phyloP scores from a whole-genome alignment of 2,888 invertebrate species.

The Entomobrya multifasciata region DNA sequence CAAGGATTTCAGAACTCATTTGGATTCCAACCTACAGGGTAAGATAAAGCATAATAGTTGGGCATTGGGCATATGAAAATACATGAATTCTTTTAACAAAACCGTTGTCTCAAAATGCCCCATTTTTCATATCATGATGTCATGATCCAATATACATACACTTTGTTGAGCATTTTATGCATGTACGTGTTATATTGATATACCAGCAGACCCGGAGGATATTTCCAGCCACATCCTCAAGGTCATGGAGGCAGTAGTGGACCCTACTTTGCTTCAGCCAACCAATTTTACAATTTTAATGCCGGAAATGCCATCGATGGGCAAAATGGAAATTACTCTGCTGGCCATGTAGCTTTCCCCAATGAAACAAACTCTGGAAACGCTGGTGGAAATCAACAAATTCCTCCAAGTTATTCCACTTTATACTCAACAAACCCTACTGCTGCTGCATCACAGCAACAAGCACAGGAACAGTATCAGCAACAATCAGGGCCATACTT shows the following conservation, averaged over 20 bases:
- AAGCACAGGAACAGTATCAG: neutral
- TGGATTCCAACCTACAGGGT: conserved; percentile 67
- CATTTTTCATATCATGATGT: neutral
- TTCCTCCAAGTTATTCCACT: conserved; percentile 57
- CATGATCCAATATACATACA: neutral
- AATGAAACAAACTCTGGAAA: conserved; percentile 35
- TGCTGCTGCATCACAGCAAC: conserved; percentile 1
- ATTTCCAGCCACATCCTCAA: conserved; percentile 46
- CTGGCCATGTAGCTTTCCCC: conserved; percentile 51
- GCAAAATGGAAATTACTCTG: conserved; percentile 41
- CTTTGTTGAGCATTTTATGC: neutral
- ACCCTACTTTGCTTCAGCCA: conserved; percentile 55
- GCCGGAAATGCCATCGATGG: conserved; percentile 27
- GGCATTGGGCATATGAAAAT: neutral
- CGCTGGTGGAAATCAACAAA: neutral
- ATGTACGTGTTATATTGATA: neutral
- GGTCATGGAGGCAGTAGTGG: conserved; percentile 33
- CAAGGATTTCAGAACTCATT: conserved; percentile 67
- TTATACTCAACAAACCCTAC: conserved; percentile 46
- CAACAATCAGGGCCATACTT: conserved; percentile 44
- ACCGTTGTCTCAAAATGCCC: conserved; percentile 62
- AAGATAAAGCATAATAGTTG: neutral
- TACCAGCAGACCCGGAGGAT: conserved; percentile 47
- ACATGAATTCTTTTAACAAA: conserved; percentile 49
- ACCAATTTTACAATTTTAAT: conserved; percentile 57